Conservation (phyloP, 2,797 vertebrate species). For the Takifugu ocellatus region DNA sequence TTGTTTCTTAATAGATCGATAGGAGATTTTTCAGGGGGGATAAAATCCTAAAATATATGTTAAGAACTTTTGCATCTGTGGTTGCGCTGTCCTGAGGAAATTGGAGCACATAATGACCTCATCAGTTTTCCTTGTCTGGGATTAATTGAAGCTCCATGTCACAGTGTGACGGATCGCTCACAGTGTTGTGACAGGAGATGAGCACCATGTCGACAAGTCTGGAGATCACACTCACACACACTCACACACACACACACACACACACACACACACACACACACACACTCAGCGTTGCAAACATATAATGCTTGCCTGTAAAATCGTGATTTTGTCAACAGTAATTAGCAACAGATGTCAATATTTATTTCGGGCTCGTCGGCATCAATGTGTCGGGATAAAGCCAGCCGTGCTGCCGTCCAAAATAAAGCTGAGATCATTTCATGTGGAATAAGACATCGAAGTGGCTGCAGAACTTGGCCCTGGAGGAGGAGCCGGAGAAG, state of each 20-base stretch:
- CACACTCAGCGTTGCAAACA: conserved; percentile 7
- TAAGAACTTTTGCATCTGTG: no score
- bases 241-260: conserved; percentile 13
- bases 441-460: conserved; percentile 34
- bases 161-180: conserved; percentile 62
- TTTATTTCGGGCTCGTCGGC: conserved; percentile 24
- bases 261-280: conserved; percentile 23
- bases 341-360: conserved; percentile 25
- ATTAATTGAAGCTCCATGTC: conserved; percentile 66
- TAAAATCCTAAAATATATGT: no score
- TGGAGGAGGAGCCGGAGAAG: conserved; percentile 36
- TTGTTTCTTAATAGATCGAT: no score
- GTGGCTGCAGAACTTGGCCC: conserved; percentile 43
- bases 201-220: conserved; percentile 43
- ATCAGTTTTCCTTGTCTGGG: conserved; percentile 62
- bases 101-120: conserved; percentile 64
- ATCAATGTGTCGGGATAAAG: conserved; percentile 28
- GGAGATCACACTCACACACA: conserved; percentile 18
- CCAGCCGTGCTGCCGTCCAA: conserved; percentile 24
- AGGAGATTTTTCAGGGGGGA: no score
- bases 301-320: neutral
- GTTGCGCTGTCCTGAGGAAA: no score
- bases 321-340: conserved; percentile 20
- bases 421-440: conserved; percentile 32
- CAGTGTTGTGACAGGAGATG: conserved; percentile 51